These are phyloP conservation scores for Leiothrix lutea DNA, from an alignment of 2,113 vertebrate genomes.

Conservation along the genomic window DNA sequence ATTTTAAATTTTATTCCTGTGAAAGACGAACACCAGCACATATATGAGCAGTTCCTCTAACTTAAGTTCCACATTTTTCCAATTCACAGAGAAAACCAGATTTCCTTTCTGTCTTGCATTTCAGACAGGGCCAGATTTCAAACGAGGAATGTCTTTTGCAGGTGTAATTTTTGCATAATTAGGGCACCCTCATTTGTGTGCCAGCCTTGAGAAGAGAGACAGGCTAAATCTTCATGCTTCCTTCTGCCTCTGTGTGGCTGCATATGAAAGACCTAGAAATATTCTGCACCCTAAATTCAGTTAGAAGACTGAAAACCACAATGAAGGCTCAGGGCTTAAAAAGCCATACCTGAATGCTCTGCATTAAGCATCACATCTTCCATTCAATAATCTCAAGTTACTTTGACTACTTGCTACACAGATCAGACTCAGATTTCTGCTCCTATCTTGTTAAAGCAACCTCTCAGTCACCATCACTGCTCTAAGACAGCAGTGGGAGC, in stretches of 20 bases:
- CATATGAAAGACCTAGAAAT: not conserved
- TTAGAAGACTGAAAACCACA: not conserved
- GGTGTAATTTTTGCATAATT: not conserved
- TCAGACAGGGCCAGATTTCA: not conserved
- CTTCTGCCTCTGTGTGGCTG: not conserved
- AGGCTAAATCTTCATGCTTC: not conserved
- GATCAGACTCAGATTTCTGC: not conserved
- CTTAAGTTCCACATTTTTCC: not conserved
- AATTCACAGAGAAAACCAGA: not conserved
- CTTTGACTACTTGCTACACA: not conserved
- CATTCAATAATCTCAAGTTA: not conserved
- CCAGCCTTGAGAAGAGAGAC: not conserved
- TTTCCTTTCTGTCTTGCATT: not conserved
- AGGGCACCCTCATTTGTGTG: not conserved
- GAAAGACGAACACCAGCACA: not conserved
- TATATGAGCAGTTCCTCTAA: not conserved
- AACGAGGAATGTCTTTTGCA: not conserved
- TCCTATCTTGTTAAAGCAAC: not conserved
- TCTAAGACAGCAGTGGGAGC: not conserved
- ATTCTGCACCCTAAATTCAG: not conserved
- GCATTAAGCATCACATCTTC: not conserved
- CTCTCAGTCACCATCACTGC: not conserved
- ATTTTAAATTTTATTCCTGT: not conserved
- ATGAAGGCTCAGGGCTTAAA: not conserved
- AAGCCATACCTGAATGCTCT: not conserved